These are phyloP conservation scores for Apeira syringaria DNA, from an alignment of 2,888 invertebrate species.

Conservation along the genomic window DNA sequence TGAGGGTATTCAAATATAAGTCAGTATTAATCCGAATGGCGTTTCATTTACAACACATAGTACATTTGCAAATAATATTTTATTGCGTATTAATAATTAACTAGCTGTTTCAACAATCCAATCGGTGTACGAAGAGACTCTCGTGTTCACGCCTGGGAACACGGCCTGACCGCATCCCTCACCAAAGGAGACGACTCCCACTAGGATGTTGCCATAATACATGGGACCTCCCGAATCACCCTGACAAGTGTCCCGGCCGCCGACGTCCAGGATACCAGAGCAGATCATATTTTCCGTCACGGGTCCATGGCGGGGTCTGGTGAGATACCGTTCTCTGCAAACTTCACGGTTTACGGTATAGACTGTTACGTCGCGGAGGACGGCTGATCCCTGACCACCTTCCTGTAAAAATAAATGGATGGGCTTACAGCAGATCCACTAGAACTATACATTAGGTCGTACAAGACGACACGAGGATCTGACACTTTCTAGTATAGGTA, in stretches of 20 bases:
- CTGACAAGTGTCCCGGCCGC: slow-evolving; percentile 39
- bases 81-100: no score
- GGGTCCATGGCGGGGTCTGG: background rate
- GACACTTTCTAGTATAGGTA: no score
- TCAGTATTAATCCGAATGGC: no score
- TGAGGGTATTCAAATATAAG: no score
- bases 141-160: slow-evolving; percentile 71
- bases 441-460: no score
- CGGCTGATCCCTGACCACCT: slow-evolving; percentile 15
- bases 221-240: slow-evolving; percentile 66
- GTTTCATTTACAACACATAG: no score
- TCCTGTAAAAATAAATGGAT: no score
- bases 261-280: slow-evolving; percentile 39
- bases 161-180: slow-evolving; percentile 59
- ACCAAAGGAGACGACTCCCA: slow-evolving; percentile 75
- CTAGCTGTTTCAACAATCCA: slow-evolving; percentile 45
- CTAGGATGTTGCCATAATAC: slow-evolving; percentile 51
- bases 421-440: no score
- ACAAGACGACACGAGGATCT: no score
- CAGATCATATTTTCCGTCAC: slow-evolving; percentile 49
- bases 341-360: slow-evolving; percentile 18
- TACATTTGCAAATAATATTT: no score
- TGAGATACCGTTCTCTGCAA: slow-evolving; percentile 26
- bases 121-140: slow-evolving; percentile 48
- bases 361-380: slow-evolving; percentile 21